phyloP scores from a whole-genome alignment of 2,113 vertebrate species.

The Stegastes partitus region DNA sequence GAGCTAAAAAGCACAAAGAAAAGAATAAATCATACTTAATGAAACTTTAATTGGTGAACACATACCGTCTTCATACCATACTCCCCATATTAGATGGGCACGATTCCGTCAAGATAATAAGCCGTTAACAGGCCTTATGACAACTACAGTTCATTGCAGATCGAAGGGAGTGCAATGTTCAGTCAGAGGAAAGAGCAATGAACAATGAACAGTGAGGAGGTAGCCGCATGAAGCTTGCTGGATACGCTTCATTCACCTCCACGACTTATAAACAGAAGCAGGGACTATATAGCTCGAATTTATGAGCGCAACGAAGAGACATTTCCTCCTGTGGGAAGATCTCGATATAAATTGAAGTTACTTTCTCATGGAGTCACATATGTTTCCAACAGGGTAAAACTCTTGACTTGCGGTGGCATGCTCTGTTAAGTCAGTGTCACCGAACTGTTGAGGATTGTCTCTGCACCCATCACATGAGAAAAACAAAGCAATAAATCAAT shows the following conservation, averaged over 20 bases:
- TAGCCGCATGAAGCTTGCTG: not conserved
- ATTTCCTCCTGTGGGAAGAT: not conserved
- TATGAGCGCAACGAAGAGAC: not conserved
- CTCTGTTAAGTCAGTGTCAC: not conserved
- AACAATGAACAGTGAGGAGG: slow-evolving; percentile 22
- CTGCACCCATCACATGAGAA: not conserved
- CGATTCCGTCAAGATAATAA: slow-evolving; percentile 11
- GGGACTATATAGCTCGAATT: slow-evolving; percentile 3
- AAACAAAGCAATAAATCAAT: slow-evolving; percentile 24
- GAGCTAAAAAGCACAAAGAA: not conserved
- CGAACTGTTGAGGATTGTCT: not conserved
- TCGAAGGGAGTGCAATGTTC: not conserved
- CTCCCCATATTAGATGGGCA: not conserved
- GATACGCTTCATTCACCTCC: slow-evolving; percentile 31
- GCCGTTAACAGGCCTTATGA: not conserved
- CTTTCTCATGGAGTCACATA: not conserved
- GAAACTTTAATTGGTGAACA: not conserved
- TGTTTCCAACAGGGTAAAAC: not conserved
- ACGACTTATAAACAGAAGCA: not conserved
- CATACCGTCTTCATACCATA: not conserved
- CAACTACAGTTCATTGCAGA: not conserved
- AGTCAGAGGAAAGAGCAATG: slow-evolving; percentile 13
- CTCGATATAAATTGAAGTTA: not conserved
- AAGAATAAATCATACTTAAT: no score
- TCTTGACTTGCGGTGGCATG: not conserved